Evolutionary conservation across 2,113 vertebrate species (phyloP).

Genomic region (Oreocharis arfaki): DNA sequence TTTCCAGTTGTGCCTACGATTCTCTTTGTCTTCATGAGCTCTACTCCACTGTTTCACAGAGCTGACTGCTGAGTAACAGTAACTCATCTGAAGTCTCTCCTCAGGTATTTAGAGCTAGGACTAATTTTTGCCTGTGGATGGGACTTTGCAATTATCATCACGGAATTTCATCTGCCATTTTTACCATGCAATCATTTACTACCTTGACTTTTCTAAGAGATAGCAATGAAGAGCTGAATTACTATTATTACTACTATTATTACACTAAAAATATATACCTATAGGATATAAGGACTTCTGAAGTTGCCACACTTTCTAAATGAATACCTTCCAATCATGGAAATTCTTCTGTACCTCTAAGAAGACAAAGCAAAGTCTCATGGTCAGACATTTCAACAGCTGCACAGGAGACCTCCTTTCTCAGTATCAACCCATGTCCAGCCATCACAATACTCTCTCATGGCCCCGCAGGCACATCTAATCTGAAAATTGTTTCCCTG

Average conservation of each 20-base stretch:
- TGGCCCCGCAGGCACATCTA: not conserved
- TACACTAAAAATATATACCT: not conserved
- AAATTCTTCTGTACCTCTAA: not conserved
- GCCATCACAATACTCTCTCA: not conserved
- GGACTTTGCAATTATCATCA: not conserved
- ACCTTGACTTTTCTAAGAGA: not conserved
- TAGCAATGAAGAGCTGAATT: not conserved
- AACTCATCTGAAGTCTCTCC: not conserved
- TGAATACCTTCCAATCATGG: not conserved
- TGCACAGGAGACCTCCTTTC: not conserved
- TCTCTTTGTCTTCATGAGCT: not conserved
- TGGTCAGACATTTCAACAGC: not conserved
- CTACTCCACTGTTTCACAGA: not conserved
- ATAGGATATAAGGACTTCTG: not conserved
- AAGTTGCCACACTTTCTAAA: not conserved
- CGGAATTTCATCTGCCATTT: not conserved
- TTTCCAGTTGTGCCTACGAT: not conserved
- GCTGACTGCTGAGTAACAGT: not conserved
- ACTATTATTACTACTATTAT: not conserved
- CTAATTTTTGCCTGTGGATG: not conserved
- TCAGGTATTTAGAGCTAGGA: not conserved
- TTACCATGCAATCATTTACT: not conserved
- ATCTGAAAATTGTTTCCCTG: not conserved
- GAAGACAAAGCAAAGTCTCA: not conserved
- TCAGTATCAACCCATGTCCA: not conserved